Evolutionary conservation across 2,113 vertebrate species (phyloP), one percentile per base, ranked within the genome.

Genomic region (Probosciger aterrimus): DNA sequence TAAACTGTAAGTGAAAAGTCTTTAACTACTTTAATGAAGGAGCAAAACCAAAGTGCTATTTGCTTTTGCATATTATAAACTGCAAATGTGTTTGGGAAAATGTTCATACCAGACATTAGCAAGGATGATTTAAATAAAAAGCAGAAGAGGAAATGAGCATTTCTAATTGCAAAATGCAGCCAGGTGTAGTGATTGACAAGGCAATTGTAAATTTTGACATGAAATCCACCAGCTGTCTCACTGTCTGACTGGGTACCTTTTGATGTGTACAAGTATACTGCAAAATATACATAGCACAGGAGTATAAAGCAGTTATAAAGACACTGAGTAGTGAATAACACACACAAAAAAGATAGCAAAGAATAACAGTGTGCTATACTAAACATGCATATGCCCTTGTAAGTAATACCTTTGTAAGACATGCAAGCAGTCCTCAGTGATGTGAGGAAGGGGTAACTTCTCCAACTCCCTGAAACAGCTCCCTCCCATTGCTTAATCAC

Each of bases 381-480:
- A 84, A 84, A 25, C 11, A 89, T 9, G 10, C 35, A 8, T 11
- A 44, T 37, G 14, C 2, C 18, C 14, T 68, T 35, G 0, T 60
- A 77, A 50, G 3, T 19, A 27, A 7, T 31, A 33, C 5, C 4
- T 41, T 46, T 80, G 33, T 4, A 47, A 70, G 44, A 77, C 11
- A 11, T 8, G 9, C 10, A 60, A 44, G 50, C 14, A 68, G 28
- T 39, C 15, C 39, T 41, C 63, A 83, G 1, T 5, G 18, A 53
- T 6, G 6, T 69, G 15, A 73, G 11, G 23, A 91, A 16, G 2
- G 6, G 4, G 3, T 0, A 3, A 41, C 33, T 28, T 55, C 3
- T 11, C 15, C 13, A 8, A 7, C 14, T 27, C 15, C 14, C 43
- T n/a, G 27, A 49, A 84, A 87, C 6, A 57, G 9, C 18, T 78